Base-by-base conservation (phyloP, 2,113 vertebrate genomes). In the Macaca mulatta region DNA sequence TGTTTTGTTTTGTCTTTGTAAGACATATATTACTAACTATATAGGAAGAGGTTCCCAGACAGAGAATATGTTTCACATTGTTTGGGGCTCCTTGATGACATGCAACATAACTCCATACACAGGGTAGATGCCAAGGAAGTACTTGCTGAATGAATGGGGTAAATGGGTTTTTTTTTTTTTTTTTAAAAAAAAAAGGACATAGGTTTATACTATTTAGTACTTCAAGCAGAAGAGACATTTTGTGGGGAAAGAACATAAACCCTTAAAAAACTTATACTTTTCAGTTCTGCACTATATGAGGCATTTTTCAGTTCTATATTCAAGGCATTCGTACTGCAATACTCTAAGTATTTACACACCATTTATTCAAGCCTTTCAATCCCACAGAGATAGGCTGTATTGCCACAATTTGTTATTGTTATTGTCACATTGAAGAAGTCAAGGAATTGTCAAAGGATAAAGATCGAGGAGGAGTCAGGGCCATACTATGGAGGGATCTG, bases 321-420 rank as follows among this genome's bases (percentile, higher is more conserved):
- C 17, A 13, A 35, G 12, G 14, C 27, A n/a, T 80, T 70, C 35
- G 10, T 83, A 72, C 50, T 72, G 14, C 8, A 84, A 69, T 75
- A 45, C 8, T 12, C 6, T 25, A 64, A 32, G 38, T 25, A 52
- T 94, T 77, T 45, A 61, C 8, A 52, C 17, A 88, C n/a, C 77
- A 82, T 90, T 88, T 69, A 92, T 86, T 95, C 18, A 86, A 89
- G 20, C 14, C 13, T 94, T 93, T 91, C 43, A 89, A 43, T 72
- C 14, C 32, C 10, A 2, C 9, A 4, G 61, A 75, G 48, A 84
- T 67, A 64, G 1, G 12, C 32, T 90, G 14, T 5, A 80, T 84
- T 69, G 38, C n/a, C 22, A 48, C n/a, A 30, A n/a, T 50, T 59
- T 90, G 81, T 77, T 50, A 55, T 35, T 43, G 7, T 14, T 84